phyloP scores from a whole-genome alignment of 2,113 vertebrate species.

The Atractosteus spatula region DNA sequence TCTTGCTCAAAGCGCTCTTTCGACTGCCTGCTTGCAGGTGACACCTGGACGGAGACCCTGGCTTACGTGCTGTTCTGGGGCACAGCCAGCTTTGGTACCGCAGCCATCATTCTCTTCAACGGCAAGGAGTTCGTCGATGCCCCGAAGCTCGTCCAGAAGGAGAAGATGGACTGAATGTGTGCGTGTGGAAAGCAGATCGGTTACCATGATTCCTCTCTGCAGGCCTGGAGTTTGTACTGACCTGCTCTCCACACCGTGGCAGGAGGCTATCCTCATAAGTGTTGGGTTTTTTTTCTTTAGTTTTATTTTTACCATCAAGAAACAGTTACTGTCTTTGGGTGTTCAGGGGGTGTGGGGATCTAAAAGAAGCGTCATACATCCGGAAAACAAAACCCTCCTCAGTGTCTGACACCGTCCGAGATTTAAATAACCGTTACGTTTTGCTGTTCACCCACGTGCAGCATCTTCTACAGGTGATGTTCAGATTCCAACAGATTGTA shows the following conservation, averaged over 20 bases:
- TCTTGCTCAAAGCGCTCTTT: not conserved
- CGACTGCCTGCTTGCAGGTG: conserved; percentile 64
- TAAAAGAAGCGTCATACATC: not conserved
- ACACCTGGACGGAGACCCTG: conserved; percentile 93
- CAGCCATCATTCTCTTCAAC: conserved; percentile 88
- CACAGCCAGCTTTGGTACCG: conserved; percentile 82
- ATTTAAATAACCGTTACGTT: not conserved
- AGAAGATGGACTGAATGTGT: conserved; percentile 98
- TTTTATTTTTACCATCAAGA: not conserved
- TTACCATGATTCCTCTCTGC: conserved; percentile 68
- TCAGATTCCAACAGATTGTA: too few species aligned
- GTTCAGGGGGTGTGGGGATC: not conserved
- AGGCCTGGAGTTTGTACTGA: conserved; percentile 90
- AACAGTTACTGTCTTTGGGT: not conserved
- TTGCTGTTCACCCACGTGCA: not conserved
- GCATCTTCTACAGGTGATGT: not conserved
- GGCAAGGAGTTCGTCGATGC: conserved; percentile 94
- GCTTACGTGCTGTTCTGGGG: conserved; percentile 95
- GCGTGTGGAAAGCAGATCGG: conserved; percentile 94
- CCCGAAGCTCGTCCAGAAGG: conserved; percentile 89
- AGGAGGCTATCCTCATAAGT: not conserved
- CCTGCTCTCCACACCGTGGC: conserved; percentile 67
- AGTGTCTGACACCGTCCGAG: not conserved
- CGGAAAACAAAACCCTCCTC: not conserved
- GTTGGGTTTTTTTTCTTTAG: not conserved